Conservation (phyloP, 2,888 invertebrate species). For the Lasioglossum lativentre region DNA sequence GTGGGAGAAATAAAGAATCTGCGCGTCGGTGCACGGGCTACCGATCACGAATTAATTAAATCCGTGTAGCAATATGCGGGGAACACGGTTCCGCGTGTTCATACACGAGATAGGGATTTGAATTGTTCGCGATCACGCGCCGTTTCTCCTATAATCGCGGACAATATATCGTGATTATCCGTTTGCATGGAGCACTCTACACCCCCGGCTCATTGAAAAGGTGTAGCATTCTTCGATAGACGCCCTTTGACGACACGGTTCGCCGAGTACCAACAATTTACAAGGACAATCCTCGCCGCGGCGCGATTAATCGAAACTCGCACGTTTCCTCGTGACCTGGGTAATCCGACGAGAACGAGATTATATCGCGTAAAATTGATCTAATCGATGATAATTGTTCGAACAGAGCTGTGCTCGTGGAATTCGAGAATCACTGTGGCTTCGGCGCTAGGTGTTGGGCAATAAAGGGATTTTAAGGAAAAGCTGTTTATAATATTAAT, state of each 20-base stretch:
- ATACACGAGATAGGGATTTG: slow-evolving; percentile 79
- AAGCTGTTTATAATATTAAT: not conserved
- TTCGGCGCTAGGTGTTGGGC: not conserved
- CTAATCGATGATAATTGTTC: not conserved
- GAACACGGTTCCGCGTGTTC: slow-evolving; percentile 76
- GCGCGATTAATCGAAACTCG: slow-evolving; percentile 32
- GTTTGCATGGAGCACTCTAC: slow-evolving; percentile 48
- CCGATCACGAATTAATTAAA: slow-evolving; percentile 82
- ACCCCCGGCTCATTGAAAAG: slow-evolving; percentile 46
- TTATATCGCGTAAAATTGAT: not conserved
- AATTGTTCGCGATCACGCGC: slow-evolving; percentile 81
- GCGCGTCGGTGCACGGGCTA: slow-evolving; percentile 61
- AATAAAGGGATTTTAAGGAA: not conserved
- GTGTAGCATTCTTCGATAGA: slow-evolving; percentile 54
- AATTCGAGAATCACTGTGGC: not conserved
- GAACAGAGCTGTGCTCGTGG: not conserved
- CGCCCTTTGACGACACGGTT: slow-evolving; percentile 69
- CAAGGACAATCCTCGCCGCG: slow-evolving; percentile 4
- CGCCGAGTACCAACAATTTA: slow-evolving; percentile 60
- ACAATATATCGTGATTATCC: slow-evolving; percentile 71
- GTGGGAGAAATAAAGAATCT: slow-evolving; percentile 52
- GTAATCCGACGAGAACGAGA: not conserved
- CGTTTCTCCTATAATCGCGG: slow-evolving; percentile 65
- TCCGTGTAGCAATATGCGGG: slow-evolving; percentile 76
- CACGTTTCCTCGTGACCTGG: not conserved